A percentile compares a stretch with the other conserved stretches of the same genome.
Evolutionary conservation across 2,888 invertebrate genomes (phyloP).

Genomic region (Smittia sp.): DNA sequence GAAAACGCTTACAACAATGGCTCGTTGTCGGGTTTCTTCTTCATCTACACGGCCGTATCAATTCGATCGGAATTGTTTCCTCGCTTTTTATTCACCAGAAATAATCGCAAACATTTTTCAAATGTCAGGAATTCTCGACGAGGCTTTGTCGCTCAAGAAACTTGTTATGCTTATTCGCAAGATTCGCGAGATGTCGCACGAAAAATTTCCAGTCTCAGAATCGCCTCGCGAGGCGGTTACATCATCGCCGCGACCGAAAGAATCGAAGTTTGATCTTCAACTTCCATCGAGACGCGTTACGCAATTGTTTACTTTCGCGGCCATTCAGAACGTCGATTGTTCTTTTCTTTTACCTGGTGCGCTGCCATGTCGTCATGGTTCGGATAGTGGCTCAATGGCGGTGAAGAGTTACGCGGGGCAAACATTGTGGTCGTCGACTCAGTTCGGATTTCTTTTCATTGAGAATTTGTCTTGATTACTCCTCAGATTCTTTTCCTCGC

Average conservation of each 20-base stretch:
- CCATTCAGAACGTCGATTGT: not conserved
- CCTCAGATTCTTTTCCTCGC: not conserved
- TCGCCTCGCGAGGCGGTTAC: too few relatives aligned
- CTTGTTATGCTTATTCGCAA: not conserved
- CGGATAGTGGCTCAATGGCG: conserved; percentile 46
- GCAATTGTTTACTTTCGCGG: not conserved
- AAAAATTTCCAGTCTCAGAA: too few relatives aligned
- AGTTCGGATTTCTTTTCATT: not conserved
- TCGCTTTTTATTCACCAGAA: not conserved
- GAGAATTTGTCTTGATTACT: not conserved
- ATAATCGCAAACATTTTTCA: not conserved
- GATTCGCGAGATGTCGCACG: not conserved
- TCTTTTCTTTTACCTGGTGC: conserved; percentile 49
- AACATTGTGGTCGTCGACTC: conserved; percentile 48
- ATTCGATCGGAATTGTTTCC: not conserved
- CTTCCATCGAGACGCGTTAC: not conserved
- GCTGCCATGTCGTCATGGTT: conserved; percentile 51
- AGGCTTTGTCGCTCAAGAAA: not conserved
- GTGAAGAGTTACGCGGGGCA: conserved; percentile 54
- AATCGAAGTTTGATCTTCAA: not conserved
- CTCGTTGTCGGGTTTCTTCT: too few relatives aligned
- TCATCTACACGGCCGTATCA: too few relatives aligned
- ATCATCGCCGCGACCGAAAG: too few relatives aligned
- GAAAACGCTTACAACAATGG: too few relatives aligned
- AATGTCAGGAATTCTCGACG: not conserved